Base-by-base conservation (phyloP, 2,797 vertebrate species). In the Erpetoichthys calabaricus region DNA sequence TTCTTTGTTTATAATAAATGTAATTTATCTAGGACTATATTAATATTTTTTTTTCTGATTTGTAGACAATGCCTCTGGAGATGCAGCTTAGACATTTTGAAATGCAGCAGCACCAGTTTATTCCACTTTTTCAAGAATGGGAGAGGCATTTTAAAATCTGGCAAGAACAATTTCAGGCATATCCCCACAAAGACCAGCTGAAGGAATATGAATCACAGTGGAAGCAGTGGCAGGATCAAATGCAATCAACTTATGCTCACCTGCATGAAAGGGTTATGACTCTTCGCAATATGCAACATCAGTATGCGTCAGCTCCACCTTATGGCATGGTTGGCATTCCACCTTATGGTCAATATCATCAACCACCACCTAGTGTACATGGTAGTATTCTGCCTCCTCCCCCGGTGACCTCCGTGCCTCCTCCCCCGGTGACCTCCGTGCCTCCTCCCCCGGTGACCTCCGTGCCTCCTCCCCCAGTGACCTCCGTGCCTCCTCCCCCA, bases 211-310 rank as follows among this genome's bases (percentile, higher is more conserved):
- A 92, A 65, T 87, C 83, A 47, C 96, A 98, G 54, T 99, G 95
- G 95, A 93, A 89, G 63, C 90, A 94, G 51, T 99, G 96, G 96
- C 91, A 98, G 73, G 90, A 91, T 47, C 96, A 98, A 70, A 94
- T 99, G 90, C 93, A 89, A 65, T 87, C 91, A 57, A 93, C 93
- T 52, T 89, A 89, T 59, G 75, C 80, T 6, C 92, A 94, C 66
- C 76, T 98, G 53, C 89, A 91, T 63, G 96, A 97, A 69, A 88
- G 89, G 66, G 77, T 96, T 58, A 83, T 68, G 46, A 85, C 91
- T 2, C 77, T 99, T 49, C 82, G 81, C 70, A 83, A 84, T 55
- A 76, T 94, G 83, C 87, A 86, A 73, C 86, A 75, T 64, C 84
- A 86, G 7, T 76, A 68, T 65, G 64, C 63, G 9, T 25, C 25